Conservation (phyloP, 1,140 invertebrate genomes). For the Tetramorium alpestre region DNA sequence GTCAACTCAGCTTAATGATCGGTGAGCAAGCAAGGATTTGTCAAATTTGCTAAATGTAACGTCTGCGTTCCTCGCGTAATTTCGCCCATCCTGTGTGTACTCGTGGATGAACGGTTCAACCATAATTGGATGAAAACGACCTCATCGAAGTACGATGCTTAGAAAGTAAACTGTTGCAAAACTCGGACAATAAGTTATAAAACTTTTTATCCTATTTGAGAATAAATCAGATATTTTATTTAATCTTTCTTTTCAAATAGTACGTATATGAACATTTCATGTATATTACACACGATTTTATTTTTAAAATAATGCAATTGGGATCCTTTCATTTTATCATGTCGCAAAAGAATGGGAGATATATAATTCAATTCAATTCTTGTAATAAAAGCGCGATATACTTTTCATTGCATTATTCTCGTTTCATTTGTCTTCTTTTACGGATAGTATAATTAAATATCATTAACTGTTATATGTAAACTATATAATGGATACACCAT, state of each 20-base stretch:
- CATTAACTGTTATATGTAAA: background rate
- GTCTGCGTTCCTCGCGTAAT: slow-evolving; percentile 55
- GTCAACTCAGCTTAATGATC: slow-evolving; percentile 59
- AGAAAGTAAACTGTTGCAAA: slow-evolving; percentile 6
- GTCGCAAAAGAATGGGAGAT: background rate
- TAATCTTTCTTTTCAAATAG: background rate
- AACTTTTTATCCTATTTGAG: background rate
- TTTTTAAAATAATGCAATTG: background rate
- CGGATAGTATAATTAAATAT: background rate
- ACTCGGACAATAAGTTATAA: background rate
- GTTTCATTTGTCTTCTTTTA: background rate
- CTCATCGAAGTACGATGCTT: background rate
- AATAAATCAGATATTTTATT: background rate
- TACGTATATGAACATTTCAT: background rate
- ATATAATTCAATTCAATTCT: background rate
- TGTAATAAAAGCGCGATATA: background rate
- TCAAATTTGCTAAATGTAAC: slow-evolving; percentile 56
- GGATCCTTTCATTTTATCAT: background rate
- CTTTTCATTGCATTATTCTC: slow-evolving; percentile 5
- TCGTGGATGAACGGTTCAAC: background rate
- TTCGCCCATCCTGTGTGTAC: slow-evolving; percentile 16
- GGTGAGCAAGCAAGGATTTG: slow-evolving; percentile 46
- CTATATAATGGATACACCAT: background rate
- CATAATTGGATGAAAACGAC: slow-evolving; percentile 21
- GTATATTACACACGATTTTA: background rate